Conservation (phyloP, 2,888 invertebrate species). For the Rhagonycha lutea region DNA sequence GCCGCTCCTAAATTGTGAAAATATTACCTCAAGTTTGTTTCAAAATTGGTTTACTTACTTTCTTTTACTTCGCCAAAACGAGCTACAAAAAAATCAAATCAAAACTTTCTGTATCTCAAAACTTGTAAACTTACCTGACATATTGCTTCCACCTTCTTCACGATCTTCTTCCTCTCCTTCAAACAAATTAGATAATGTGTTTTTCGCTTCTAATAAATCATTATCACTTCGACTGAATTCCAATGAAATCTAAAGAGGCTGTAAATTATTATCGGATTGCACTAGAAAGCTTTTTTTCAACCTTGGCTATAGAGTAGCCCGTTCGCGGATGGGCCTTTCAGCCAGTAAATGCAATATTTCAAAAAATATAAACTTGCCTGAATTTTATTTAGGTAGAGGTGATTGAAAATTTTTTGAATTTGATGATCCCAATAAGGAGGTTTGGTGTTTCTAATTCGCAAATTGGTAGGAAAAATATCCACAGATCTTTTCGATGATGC, state of each 20-base stretch:
- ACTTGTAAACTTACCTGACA: slow-evolving; percentile 35
- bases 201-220: slow-evolving; percentile 41
- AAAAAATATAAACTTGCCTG: background rate
- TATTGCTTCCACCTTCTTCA: slow-evolving; percentile 25
- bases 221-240: slow-evolving; percentile 47
- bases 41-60: slow-evolving; percentile 40
- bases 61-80: slow-evolving; percentile 47
- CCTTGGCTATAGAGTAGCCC: background rate
- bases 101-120: background rate
- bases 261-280: background rate
- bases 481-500: background rate
- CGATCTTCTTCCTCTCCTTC: too few relatives aligned
- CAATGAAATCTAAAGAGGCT: slow-evolving; percentile 47
- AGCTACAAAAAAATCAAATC: slow-evolving; percentile 43
- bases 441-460: background rate
- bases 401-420: too few relatives aligned
- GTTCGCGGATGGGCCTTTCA: too few relatives aligned
- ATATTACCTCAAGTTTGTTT: background rate
- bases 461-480: background rate
- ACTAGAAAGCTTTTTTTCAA: background rate
- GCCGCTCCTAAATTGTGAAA: slow-evolving; percentile 40
- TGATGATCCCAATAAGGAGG: too few relatives aligned
- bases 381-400: background rate
- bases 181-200: slow-evolving; percentile 46
- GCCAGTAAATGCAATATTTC: background rate